Evolutionary conservation across 2,113 vertebrate species (phyloP).

Genomic region (Dipodomys stephensi): DNA sequence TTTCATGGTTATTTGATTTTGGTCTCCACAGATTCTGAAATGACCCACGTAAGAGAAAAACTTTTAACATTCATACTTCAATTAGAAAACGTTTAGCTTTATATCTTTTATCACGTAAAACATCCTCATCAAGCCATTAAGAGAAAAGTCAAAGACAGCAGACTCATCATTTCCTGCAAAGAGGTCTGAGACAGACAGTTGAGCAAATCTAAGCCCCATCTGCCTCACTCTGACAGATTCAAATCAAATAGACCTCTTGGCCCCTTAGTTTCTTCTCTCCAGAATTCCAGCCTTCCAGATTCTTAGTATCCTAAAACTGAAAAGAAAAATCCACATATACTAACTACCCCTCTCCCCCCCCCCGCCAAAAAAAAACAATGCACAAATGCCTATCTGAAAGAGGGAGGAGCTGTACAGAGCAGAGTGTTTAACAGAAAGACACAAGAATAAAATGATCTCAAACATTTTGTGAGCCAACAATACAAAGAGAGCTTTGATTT

Average conservation of each 20-base stretch:
- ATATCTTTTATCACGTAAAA: background rate
- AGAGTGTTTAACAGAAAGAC: conserved; percentile 1
- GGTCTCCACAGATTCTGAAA: background rate
- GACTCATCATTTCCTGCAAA: background rate
- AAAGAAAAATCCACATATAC: background rate
- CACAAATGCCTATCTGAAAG: background rate
- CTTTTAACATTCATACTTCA: background rate
- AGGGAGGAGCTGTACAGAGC: background rate
- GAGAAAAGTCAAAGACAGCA: background rate
- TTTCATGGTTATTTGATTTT: background rate
- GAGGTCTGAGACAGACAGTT: background rate
- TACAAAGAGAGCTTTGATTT: conserved; percentile 32
- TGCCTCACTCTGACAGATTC: background rate
- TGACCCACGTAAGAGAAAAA: background rate
- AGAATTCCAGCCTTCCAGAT: background rate
- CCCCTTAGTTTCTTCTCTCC: background rate
- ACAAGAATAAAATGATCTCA: background rate
- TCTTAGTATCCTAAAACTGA: background rate
- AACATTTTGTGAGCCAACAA: background rate
- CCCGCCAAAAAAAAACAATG: background rate
- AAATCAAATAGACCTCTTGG: background rate
- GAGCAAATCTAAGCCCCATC: background rate
- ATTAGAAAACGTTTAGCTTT: conserved; percentile 16
- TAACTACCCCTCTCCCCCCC: background rate
- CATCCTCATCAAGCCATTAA: background rate